Evolutionary conservation across 2,113 vertebrate genomes (phyloP).

Genomic region (Phasianus colchicus): DNA sequence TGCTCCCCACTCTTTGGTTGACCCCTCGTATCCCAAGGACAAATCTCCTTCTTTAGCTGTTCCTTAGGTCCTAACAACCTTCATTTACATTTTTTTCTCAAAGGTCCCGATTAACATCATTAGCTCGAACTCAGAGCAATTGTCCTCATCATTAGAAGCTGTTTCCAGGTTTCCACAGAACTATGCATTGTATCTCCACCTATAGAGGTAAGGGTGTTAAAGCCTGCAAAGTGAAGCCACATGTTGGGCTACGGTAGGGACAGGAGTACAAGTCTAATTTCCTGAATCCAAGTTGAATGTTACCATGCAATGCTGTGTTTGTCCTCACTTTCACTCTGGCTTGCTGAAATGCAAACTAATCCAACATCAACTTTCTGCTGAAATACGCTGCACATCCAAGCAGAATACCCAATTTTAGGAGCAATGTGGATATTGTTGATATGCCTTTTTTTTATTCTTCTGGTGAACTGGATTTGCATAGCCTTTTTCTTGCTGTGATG

Average conservation of each 20-base stretch:
- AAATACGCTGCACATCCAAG: background rate
- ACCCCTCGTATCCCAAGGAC: background rate
- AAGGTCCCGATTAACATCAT: background rate
- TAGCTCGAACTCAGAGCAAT: background rate
- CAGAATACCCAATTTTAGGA: background rate
- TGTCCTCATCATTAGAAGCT: background rate
- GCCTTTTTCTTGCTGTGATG: background rate
- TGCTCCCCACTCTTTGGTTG: background rate
- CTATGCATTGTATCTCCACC: background rate
- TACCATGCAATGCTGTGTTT: background rate
- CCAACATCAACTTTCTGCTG: background rate
- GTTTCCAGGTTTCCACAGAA: background rate
- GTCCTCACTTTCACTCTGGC: background rate
- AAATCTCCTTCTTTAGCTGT: background rate
- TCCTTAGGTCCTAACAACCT: background rate
- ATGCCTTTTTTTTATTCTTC: background rate
- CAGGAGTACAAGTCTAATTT: background rate
- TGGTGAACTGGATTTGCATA: background rate
- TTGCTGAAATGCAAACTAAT: background rate
- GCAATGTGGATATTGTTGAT: background rate
- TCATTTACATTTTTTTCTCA: background rate
- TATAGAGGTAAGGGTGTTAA: background rate
- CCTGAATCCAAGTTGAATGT: background rate
- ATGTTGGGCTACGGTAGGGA: background rate
- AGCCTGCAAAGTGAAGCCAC: background rate